These are phyloP conservation scores for Microcebus lehilahytsara DNA, from an alignment of 2,113 vertebrate species.

Conservation along the genomic window DNA sequence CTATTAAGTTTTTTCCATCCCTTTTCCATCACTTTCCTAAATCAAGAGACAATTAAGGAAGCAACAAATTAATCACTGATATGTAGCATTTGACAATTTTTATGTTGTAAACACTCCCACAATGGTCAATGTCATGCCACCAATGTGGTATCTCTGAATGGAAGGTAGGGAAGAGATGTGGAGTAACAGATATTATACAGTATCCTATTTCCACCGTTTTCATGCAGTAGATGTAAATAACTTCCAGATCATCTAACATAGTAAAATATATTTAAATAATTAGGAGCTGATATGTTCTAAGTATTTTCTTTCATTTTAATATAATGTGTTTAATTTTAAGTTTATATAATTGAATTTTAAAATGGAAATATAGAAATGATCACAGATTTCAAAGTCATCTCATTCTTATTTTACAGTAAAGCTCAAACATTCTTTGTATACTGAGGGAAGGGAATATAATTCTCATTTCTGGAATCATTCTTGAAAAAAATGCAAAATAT, in stretches of 20 bases:
- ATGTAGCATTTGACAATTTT: neutral
- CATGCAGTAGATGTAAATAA: neutral
- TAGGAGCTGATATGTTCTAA: neutral
- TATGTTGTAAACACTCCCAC: neutral
- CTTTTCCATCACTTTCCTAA: neutral
- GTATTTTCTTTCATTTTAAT: neutral
- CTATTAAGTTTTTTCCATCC: neutral
- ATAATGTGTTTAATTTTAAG: neutral
- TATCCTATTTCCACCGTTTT: neutral
- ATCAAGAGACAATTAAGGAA: neutral
- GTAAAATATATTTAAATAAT: neutral
- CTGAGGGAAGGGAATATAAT: neutral
- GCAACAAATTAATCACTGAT: neutral
- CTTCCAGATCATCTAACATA: neutral
- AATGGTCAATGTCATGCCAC: neutral
- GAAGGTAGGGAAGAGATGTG: neutral
- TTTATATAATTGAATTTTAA: neutral
- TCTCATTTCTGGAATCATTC: neutral
- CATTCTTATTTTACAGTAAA: neutral
- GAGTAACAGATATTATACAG: fast-evolving
- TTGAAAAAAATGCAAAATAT: neutral
- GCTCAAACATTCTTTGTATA: neutral
- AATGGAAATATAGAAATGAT: neutral
- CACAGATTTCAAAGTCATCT: neutral
- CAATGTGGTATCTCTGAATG: neutral